Conservation (phyloP, 2,113 vertebrate species). For the Pseudolaguvia tuberculata region DNA sequence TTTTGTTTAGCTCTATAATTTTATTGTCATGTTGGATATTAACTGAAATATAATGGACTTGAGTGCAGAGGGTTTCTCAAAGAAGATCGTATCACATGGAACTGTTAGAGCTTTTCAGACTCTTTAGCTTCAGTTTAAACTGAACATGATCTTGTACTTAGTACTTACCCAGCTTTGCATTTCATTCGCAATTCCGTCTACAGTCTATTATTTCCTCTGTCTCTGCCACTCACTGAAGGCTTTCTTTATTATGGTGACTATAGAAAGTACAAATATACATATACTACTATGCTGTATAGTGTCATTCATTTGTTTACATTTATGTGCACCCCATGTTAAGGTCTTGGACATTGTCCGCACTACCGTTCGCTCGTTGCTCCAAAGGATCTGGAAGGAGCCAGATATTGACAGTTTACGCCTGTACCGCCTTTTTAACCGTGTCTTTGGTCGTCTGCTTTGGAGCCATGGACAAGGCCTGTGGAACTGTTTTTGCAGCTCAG, state of each 20-base stretch:
- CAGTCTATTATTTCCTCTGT: not conserved
- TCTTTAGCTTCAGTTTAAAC: conserved; percentile 54
- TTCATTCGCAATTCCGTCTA: not conserved
- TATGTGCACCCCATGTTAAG: conserved; percentile 62
- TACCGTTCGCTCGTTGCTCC: conserved; percentile 79
- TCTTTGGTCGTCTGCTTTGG: conserved; percentile 94
- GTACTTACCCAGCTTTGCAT: not conserved
- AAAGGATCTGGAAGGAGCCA: conserved; percentile 85
- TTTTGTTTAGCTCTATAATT: not conserved
- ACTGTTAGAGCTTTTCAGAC: conserved; percentile 2
- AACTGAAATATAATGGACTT: conserved; percentile 22
- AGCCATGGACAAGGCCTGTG: conserved; percentile 93
- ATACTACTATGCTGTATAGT: not conserved
- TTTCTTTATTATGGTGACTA: not conserved
- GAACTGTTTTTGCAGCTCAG: conserved; percentile 94
- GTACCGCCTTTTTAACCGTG: conserved; percentile 85
- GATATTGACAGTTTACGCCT: conserved; percentile 87
- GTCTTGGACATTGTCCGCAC: conserved; percentile 95
- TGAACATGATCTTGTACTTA: conserved; percentile 54
- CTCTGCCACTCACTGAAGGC: not conserved
- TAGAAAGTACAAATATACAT: not conserved
- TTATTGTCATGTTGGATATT: conserved; percentile 28
- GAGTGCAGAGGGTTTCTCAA: conserved; percentile 35
- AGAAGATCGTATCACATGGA: conserved; percentile 39
- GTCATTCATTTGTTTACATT: not conserved